These are phyloP conservation scores for Sturnus vulgaris DNA, from an alignment of 2,113 vertebrate species.

Conservation along the genomic window DNA sequence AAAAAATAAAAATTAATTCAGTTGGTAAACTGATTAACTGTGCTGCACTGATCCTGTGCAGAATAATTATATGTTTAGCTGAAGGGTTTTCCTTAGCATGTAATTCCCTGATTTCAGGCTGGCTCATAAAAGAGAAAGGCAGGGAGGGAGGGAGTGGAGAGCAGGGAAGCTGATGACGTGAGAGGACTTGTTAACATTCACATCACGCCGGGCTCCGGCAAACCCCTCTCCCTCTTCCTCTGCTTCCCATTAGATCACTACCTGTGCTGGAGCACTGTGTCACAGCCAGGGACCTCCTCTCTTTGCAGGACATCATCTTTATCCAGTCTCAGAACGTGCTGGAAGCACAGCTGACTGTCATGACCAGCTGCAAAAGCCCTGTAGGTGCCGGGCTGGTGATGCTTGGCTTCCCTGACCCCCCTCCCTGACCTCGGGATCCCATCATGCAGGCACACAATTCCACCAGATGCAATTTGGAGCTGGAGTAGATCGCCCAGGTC, in stretches of 20 bases:
- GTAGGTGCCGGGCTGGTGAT: neutral
- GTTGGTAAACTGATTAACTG: constrained; percentile 67
- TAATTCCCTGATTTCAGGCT: constrained; percentile 74
- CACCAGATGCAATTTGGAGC: neutral
- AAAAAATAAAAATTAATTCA: constrained; percentile 63
- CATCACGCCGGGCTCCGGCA: constrained; percentile 53
- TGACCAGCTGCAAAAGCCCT: neutral
- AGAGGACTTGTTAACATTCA: constrained; percentile 66
- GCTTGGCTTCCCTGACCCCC: neutral
- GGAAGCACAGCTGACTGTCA: neutral
- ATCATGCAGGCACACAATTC: neutral
- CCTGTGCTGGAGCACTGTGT: constrained; percentile 43
- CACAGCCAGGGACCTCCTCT: constrained; percentile 36
- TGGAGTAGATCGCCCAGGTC: neutral
- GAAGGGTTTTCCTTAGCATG: constrained; percentile 70
- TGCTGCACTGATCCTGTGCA: constrained; percentile 65
- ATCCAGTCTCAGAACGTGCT: neutral
- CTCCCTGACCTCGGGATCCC: neutral
- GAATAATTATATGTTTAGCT: constrained; percentile 75
- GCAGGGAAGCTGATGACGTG: constrained; percentile 55
- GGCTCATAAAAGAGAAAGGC: constrained; percentile 63
- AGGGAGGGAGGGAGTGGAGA: constrained; percentile 12
- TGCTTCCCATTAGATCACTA: constrained; percentile 35
- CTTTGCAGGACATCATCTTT: neutral
- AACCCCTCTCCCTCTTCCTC: constrained; percentile 41